phyloP scores from a whole-genome alignment of 2,888 invertebrate species.

The Auanema freiburgensis region DNA sequence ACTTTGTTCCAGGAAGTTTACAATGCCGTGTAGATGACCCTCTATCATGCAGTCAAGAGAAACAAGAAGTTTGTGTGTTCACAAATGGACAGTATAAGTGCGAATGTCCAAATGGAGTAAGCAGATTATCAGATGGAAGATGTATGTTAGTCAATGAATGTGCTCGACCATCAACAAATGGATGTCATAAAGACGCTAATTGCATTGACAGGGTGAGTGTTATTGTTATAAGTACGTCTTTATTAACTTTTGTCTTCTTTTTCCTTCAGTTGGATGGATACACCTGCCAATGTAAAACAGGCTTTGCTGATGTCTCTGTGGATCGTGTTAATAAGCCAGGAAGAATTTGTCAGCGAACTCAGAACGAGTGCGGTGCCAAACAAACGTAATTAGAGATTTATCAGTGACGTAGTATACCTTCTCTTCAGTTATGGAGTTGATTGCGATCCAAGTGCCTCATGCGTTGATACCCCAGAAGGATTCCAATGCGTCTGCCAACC shows the following conservation, averaged over 20 bases:
- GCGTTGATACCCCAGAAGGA: conserved; percentile 58
- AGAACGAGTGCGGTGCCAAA: conserved; percentile 53
- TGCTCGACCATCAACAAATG: conserved; percentile 46
- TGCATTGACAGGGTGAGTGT: conserved; percentile 45
- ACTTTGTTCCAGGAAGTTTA: conserved; percentile 33
- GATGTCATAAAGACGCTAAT: conserved; percentile 48
- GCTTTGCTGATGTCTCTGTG: conserved; percentile 54
- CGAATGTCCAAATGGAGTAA: conserved; percentile 48
- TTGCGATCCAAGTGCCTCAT: conserved; percentile 54
- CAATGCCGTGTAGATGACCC: conserved; percentile 61
- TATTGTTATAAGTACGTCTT: conserved; percentile 11
- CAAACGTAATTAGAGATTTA: conserved; percentile 24
- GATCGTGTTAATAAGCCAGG: conserved; percentile 53
- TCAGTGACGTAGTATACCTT: not conserved
- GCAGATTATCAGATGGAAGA: conserved; percentile 44
- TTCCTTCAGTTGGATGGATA: conserved; percentile 35
- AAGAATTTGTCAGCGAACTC: conserved; percentile 50
- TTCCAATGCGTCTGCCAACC: conserved; percentile 57
- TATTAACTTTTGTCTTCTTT: not conserved
- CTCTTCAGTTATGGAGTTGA: conserved; percentile 49
- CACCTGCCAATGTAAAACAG: conserved; percentile 51
- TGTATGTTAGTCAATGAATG: conserved; percentile 51
- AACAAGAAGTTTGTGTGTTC: conserved; percentile 56
- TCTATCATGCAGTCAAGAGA: conserved; percentile 50
- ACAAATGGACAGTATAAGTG: conserved; percentile 55